Evolutionary conservation across 2,797 vertebrate species (phyloP), one percentile per base, ranked within the genome.

Genomic region (Salarias fasciatus): DNA sequence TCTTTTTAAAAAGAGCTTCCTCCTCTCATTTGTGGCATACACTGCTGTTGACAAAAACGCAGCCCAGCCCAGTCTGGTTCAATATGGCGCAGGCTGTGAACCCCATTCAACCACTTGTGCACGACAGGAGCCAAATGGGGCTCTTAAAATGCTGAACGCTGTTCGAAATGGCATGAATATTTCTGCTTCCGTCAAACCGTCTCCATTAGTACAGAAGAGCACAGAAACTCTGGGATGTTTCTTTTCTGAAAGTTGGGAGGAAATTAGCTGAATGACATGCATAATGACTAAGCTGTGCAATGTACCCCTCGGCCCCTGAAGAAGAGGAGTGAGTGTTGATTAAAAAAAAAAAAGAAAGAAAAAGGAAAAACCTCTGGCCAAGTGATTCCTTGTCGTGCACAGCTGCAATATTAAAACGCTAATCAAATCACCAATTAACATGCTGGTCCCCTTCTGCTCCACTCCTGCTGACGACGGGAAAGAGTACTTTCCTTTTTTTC

Each of bases 351-450:
- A 28, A 43, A 54, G 51, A 13, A n/a, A n/a, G 10, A 10, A 41
- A 55, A 61, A 65, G 63, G 11, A 4, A 47, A 79, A 79, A 72
- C 46, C 35, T 56, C 49, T 57, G 62, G 55, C 47, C 66, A 59
- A 72, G 29, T 41, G 5, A 38, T 69, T 63, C 47, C 73, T 66
- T 59, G 75, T 77, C 35, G 44, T 75, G 75, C 82, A 84, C 91
- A 92, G 89, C 89, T 91, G 89, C 87, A 89, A 88, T 90, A 88
- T 88, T 88, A 85, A 90, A 87, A 79, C 75, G 12, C 82, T 85
- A 91, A 92, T 91, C 86, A 90, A 90, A 90, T 92, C 85, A 77
- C 70, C 84, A 89, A 91, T 92, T 91, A 92, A 81, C 83, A 88
- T 86, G 86, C 85, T 49, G 63, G 55, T 88, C 83, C 79, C 71